These are phyloP conservation scores for Clarias gariepinus DNA, from an alignment of 2,113 vertebrate species.

Conservation along the genomic window DNA sequence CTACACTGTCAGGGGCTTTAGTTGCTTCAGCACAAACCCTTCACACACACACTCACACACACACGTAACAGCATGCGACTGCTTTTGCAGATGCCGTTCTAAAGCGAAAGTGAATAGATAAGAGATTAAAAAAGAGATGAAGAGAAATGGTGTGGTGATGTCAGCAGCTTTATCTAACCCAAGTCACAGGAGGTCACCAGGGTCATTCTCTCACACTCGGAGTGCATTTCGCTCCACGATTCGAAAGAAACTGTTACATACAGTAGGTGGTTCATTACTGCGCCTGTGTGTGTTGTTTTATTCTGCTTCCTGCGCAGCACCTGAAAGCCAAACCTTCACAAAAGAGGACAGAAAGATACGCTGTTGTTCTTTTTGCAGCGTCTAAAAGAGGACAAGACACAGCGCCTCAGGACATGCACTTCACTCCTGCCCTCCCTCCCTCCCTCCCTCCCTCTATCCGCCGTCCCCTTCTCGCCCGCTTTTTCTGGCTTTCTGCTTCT, in stretches of 20 bases:
- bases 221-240: conserved; percentile 51
- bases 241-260: conserved; percentile 22
- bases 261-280: background rate
- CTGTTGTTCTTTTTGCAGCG: conserved; percentile 52
- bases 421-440: conserved; percentile 29
- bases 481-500: conserved; percentile 58
- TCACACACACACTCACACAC: conserved; percentile 23
- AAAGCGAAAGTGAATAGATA: background rate
- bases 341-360: conserved; percentile 36
- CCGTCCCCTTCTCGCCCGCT: conserved; percentile 44
- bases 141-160: background rate
- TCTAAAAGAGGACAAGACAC: conserved; percentile 54
- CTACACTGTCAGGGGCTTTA: conserved; percentile 43
- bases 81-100: background rate
- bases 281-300: background rate
- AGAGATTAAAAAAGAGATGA: background rate
- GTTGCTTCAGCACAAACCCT: background rate
- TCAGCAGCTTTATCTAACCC: conserved; percentile 47
- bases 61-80: conserved; percentile 28
- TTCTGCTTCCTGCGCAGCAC: background rate
- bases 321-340: conserved; percentile 28
- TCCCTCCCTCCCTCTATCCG: background rate
- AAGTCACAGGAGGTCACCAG: conserved; percentile 46
- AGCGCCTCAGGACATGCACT: conserved; percentile 48
- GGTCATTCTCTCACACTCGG: conserved; percentile 41